phyloP scores from a whole-genome alignment of 64 coral and sea anemone species.

The Pocillopora verrucosa region DNA sequence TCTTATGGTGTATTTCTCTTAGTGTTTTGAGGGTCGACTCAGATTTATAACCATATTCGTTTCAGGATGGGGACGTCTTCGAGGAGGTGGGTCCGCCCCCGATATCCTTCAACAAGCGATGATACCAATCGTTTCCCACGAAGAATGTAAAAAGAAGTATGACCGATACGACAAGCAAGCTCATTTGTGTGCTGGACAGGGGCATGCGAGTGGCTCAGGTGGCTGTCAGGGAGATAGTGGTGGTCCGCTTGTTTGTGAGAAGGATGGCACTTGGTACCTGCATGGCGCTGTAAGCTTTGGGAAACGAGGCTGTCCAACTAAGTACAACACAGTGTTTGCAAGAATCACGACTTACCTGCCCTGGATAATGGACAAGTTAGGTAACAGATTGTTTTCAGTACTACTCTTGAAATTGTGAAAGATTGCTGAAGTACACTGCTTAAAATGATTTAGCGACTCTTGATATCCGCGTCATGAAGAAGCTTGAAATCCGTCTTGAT shows the following conservation, averaged over 20 bases:
- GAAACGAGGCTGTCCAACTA: conserved; percentile 30
- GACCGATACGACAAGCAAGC: conserved; percentile 27
- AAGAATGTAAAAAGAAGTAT: conserved; percentile 66
- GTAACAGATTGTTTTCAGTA: background rate
- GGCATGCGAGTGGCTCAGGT: conserved; percentile 42
- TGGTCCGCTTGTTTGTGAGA: conserved; percentile 51
- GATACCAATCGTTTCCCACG: conserved; percentile 62
- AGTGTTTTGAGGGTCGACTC: background rate
- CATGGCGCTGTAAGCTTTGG: conserved; percentile 57
- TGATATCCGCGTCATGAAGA: no score
- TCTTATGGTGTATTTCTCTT: no score
- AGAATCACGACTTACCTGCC: conserved; percentile 45
- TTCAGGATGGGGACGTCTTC: conserved; percentile 67
- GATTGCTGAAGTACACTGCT: no score
- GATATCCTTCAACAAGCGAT: conserved; percentile 65
- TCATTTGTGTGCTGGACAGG: conserved; percentile 78
- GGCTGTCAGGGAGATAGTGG: conserved; percentile 68
- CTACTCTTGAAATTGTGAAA: background rate
- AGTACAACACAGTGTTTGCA: conserved; percentile 58
- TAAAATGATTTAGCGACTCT: no score
- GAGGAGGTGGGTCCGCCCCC: conserved; percentile 19
- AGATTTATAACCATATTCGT: background rate
- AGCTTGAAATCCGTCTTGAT: no score
- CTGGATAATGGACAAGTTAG: conserved; percentile 49
- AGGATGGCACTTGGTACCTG: conserved; percentile 30